Conservation (phyloP, 2,113 vertebrate genomes). For the Amblyornis subalaris region DNA sequence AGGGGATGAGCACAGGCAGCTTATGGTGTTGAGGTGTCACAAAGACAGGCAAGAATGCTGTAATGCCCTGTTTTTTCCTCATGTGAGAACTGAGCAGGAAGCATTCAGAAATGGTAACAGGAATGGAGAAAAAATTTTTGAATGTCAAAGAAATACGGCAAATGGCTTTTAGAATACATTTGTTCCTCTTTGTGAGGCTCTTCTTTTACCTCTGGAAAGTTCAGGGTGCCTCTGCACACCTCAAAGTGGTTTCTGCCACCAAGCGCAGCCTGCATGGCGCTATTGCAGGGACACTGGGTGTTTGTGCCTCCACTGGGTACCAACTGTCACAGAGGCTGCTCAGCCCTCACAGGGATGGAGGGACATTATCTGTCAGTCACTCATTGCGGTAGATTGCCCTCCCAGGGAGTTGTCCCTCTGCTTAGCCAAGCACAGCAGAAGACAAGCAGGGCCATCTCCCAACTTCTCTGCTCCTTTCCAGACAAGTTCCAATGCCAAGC, state of each 20-base stretch:
- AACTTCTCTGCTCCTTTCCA: constrained; percentile 17
- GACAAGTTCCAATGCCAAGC: background rate
- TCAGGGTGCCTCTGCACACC: background rate
- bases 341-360: background rate
- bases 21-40: background rate
- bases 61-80: background rate
- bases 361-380: background rate
- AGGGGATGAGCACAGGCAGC: background rate
- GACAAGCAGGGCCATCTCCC: background rate
- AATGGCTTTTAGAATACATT: background rate
- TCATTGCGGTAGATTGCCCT: background rate
- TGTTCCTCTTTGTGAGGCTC: background rate
- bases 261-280: background rate
- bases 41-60: background rate
- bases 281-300: background rate
- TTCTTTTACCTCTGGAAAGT: background rate
- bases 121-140: background rate
- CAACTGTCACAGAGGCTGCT: background rate
- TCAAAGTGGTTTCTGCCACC: background rate
- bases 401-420: background rate
- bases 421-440: background rate
- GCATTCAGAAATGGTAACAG: background rate
- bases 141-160: background rate
- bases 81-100: background rate
- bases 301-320: background rate